Base-by-base conservation (phyloP, 2,113 vertebrate species). In the Callorhinus ursinus region DNA sequence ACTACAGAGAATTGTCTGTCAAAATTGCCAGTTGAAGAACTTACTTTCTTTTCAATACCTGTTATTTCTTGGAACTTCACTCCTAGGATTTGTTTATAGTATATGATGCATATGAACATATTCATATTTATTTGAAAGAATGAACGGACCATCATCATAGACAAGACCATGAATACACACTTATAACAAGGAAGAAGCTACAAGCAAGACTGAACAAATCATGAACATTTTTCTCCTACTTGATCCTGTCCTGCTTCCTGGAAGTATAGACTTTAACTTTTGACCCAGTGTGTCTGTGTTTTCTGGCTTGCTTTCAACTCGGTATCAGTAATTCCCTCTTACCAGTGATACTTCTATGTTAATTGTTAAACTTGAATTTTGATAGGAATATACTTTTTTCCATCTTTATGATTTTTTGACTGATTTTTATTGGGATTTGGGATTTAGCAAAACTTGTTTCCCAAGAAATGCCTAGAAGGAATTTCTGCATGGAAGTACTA, bases 291-390 rank as follows among this genome's bases (percentile, higher is more conserved):
- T 57, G 46, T 63, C 55, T 36, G n/a, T 15, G 4, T 87, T 74
- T 87, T 87, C 82, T 76, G 24, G 53, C 59, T 88, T 77, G 59
- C 46, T 88, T 88, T 88, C 77, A 83, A 51, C 18, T 36, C 46
- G n/a, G 55, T 10, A 33, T 39, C 63, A 63, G 18, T 74, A n/a
- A 46, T 82, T 77, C 26, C 15, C 49, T 77, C 13, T 80, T 1
- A 61, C 16, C 7, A 36, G 12, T 42, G 76, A 51, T 69, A 31
- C n/a, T 22, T 84, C 31, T 39, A 3, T 94, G 76, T n/a, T 96
- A 81, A 83, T 76, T 88, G 39, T 61, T 88, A 61, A 88, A 74
- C 49, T 94, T 88, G 51, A 77, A 42, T 77, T 91, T 94, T 76
- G 19, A 8, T 28, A 81, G 24, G 16, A 33, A n/a, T 69, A 59